Conservation (phyloP, 2,888 invertebrate species). For the Apamea sordens region DNA sequence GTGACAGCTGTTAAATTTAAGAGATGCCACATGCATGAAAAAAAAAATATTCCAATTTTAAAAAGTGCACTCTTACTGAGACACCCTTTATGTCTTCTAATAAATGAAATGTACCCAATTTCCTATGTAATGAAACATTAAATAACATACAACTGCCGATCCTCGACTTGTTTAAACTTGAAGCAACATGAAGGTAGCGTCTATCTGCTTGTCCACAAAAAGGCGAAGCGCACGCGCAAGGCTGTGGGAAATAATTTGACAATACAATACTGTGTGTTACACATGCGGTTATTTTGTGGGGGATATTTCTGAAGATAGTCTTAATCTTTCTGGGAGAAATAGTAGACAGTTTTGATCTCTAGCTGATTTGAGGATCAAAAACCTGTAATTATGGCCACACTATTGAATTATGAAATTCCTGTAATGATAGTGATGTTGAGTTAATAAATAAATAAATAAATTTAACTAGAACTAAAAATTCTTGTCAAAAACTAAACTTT, state of each 20-base stretch:
- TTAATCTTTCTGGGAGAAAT: not conserved
- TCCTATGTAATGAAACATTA: not conserved
- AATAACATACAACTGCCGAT: constrained; percentile 13
- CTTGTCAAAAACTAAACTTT: no score
- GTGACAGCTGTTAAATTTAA: no score
- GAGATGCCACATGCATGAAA: no score
- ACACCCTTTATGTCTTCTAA: not conserved
- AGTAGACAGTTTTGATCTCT: not conserved
- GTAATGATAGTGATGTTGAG: no score
- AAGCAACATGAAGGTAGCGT: constrained; percentile 60
- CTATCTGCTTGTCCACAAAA: constrained; percentile 72
- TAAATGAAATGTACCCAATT: not conserved
- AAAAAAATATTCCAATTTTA: no score
- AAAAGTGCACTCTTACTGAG: no score
- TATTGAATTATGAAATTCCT: no score
- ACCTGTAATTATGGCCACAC: no score
- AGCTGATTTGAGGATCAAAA: not conserved
- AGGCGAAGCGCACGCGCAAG: constrained; percentile 77
- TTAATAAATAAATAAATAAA: no score
- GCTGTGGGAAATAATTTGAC: constrained; percentile 78
- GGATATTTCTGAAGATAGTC: constrained; percentile 66
- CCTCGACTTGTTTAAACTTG: constrained; percentile 53
- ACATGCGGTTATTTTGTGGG: constrained; percentile 47
- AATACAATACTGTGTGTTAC: constrained; percentile 71
- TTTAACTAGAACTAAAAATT: not conserved